Conservation (phyloP, 2,113 vertebrate species). For the Cygnus atratus region DNA sequence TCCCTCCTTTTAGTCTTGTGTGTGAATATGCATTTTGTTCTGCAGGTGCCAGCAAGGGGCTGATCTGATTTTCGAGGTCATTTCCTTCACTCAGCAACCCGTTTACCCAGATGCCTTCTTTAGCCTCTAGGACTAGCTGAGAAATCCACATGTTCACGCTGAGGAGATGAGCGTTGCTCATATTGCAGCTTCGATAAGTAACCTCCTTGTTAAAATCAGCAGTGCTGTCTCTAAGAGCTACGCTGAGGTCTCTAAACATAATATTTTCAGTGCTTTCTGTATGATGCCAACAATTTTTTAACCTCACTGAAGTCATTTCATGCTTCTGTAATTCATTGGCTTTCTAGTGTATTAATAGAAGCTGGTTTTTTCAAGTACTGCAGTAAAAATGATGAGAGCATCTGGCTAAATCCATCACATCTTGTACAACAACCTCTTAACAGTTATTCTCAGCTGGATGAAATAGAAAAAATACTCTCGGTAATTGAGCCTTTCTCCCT, state of each 20-base stretch:
- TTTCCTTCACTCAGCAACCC: background rate
- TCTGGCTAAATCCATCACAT: slow-evolving; percentile 68
- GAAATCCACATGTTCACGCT: background rate
- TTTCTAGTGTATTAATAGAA: slow-evolving; percentile 64
- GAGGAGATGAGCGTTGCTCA: background rate
- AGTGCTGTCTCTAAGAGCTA: background rate
- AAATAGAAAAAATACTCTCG: slow-evolving; percentile 48
- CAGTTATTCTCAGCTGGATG: background rate
- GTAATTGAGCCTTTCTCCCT: slow-evolving; percentile 64
- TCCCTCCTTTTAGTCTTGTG: background rate
- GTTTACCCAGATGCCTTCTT: background rate
- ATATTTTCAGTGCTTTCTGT: slow-evolving; percentile 37
- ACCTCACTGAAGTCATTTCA: slow-evolving; percentile 61
- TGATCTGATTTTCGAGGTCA: background rate
- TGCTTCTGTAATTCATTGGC: slow-evolving; percentile 64
- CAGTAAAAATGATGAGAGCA: slow-evolving; percentile 60
- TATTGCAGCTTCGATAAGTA: background rate
- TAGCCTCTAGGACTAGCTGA: background rate
- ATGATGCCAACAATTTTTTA: slow-evolving; percentile 37
- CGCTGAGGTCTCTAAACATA: background rate
- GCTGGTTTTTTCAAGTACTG: slow-evolving; percentile 45
- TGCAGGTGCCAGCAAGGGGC: background rate
- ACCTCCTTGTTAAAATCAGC: background rate
- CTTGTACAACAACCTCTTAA: slow-evolving; percentile 24
- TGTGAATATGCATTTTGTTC: background rate